Evolutionary conservation across 2,113 vertebrate species (phyloP).

Genomic region (Neodon shergylaensis): DNA sequence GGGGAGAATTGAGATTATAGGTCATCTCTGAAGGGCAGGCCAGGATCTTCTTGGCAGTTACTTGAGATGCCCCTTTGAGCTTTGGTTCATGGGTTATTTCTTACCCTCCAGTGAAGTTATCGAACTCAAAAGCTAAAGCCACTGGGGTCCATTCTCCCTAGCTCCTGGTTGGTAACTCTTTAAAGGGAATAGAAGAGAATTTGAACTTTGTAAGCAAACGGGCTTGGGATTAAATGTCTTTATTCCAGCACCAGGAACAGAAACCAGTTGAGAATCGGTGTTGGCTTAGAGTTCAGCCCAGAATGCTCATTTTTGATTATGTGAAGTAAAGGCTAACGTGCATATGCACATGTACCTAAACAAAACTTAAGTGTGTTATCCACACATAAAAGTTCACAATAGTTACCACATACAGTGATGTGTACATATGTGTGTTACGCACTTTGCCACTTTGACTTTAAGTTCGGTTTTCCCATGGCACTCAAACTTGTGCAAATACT

Average conservation of each 20-base stretch:
- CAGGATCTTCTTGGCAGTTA: not conserved
- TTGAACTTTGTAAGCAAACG: not conserved
- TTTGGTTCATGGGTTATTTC: not conserved
- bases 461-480: not conserved
- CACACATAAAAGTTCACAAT: not conserved
- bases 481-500: not conserved
- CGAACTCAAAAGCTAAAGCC: not conserved
- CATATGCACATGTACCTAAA: not conserved
- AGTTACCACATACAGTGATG: not conserved
- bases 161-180: not conserved
- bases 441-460: not conserved
- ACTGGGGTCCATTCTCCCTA: not conserved
- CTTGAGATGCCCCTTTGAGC: not conserved
- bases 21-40: not conserved
- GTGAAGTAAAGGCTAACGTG: not conserved
- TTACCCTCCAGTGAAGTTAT: not conserved
- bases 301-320: not conserved
- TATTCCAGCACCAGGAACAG: not conserved
- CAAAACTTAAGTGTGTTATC: not conserved
- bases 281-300: not conserved
- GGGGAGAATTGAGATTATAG: not conserved
- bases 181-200: not conserved
- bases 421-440: not conserved
- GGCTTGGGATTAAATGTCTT: not conserved
- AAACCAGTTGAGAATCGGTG: not conserved